Conservation (phyloP, 2,888 invertebrate genomes). For the Rhopalosiphum nymphaeae region DNA sequence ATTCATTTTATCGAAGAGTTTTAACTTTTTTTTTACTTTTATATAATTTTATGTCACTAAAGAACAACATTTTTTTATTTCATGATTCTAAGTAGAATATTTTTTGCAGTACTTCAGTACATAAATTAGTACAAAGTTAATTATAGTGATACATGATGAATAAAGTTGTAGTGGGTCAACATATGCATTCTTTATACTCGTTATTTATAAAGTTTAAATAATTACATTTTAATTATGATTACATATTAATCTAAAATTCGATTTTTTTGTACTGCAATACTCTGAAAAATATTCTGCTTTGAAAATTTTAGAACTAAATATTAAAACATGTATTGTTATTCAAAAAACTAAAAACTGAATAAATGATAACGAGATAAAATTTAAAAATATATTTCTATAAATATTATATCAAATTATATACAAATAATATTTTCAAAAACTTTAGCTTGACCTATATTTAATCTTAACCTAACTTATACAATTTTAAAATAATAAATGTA, state of each 20-base stretch:
- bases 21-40: not conserved
- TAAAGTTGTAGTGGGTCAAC: not conserved
- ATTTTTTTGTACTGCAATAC: not conserved
- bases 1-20: not conserved
- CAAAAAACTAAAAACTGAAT: no score
- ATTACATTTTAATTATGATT: not conserved
- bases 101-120: not conserved
- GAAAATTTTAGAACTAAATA: no score
- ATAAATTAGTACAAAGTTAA: not conserved
- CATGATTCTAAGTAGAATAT: not conserved
- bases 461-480: no score
- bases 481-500: no score
- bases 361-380: no score
- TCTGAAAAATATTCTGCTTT: no score
- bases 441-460: no score
- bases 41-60: not conserved
- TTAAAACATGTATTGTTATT: no score
- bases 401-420: not conserved
- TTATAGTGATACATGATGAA: not conserved
- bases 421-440: not conserved
- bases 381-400: not conserved
- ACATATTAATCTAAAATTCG: not conserved
- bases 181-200: not conserved
- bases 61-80: not conserved
- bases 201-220: not conserved